Evolutionary conservation across 2,888 invertebrate species (phyloP).

Genomic region (Crepidodera aurea): DNA sequence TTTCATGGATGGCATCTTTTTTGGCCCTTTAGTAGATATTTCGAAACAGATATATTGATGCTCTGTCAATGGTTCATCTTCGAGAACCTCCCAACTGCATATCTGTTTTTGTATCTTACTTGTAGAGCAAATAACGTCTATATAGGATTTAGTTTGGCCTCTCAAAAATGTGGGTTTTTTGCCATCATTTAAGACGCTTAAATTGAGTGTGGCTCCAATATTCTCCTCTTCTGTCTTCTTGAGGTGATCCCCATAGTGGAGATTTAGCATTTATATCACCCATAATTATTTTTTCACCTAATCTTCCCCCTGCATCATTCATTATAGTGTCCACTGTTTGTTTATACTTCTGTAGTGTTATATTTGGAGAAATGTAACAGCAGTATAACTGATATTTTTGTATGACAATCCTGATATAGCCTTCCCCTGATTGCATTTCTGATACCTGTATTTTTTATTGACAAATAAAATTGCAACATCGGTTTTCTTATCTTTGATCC

Average conservation of each 20-base stretch:
- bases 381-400: background rate
- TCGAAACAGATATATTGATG: background rate
- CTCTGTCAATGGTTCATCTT: background rate
- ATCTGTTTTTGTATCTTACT: background rate
- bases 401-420: background rate
- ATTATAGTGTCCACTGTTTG: background rate
- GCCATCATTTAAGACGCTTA: background rate
- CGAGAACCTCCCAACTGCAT: background rate
- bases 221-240: background rate
- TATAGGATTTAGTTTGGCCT: background rate
- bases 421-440: background rate
- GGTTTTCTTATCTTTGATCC: background rate
- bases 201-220: background rate
- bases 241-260: background rate
- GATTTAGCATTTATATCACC: conserved; percentile 1
- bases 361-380: conserved; percentile 1
- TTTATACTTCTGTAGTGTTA: background rate
- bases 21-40: background rate
- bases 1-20: no score
- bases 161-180: background rate
- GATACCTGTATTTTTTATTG: background rate
- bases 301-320: background rate
- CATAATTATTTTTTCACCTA: background rate
- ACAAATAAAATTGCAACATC: background rate
- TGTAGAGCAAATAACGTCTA: background rate